phyloP scores from a whole-genome alignment of 2,888 invertebrate species.

The Pseudoips prasinana region DNA sequence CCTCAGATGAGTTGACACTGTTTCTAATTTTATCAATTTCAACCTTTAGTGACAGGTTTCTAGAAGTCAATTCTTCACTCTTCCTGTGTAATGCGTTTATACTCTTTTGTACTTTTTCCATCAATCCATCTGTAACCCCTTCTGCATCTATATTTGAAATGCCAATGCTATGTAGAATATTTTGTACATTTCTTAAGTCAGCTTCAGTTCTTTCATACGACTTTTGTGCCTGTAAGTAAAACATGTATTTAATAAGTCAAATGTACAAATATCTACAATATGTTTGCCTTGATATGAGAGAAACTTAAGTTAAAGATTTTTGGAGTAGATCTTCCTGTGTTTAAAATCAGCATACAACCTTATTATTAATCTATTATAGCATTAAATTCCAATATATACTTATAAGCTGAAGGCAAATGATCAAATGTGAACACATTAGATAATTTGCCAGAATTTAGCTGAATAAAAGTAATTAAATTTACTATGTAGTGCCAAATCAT shows the following conservation, averaged over 20 bases:
- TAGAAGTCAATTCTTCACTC: slow-evolving; percentile 69
- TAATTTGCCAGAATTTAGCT: not conserved
- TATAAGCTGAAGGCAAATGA: no score
- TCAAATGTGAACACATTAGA: no score
- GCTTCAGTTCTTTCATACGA: slow-evolving; percentile 69
- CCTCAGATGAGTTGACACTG: slow-evolving; percentile 47
- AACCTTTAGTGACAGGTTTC: slow-evolving; percentile 59
- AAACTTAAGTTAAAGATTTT: no score
- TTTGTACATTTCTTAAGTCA: slow-evolving; percentile 68
- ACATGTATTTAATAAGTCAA: not conserved
- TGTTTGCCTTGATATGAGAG: no score
- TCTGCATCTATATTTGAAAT: slow-evolving; percentile 52
- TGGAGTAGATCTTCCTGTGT: no score
- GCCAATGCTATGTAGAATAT: slow-evolving; percentile 60
- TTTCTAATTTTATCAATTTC: slow-evolving; percentile 63
- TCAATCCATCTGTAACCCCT: slow-evolving; percentile 39
- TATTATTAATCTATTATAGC: no score
- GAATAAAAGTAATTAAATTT: slow-evolving; percentile 1
- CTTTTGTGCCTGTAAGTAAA: slow-evolving; percentile 56
- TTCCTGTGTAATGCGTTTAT: slow-evolving; percentile 54
- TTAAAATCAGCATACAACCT: no score
- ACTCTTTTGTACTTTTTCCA: slow-evolving; percentile 62
- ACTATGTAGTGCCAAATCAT: no score
- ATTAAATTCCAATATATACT: no score
- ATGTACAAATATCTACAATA: no score